Percentiles rank a stretch among this genome's conserved stretches.
Evolutionary conservation across 2,797 vertebrate genomes (phyloP).

Genomic region (Acanthis flammea): DNA sequence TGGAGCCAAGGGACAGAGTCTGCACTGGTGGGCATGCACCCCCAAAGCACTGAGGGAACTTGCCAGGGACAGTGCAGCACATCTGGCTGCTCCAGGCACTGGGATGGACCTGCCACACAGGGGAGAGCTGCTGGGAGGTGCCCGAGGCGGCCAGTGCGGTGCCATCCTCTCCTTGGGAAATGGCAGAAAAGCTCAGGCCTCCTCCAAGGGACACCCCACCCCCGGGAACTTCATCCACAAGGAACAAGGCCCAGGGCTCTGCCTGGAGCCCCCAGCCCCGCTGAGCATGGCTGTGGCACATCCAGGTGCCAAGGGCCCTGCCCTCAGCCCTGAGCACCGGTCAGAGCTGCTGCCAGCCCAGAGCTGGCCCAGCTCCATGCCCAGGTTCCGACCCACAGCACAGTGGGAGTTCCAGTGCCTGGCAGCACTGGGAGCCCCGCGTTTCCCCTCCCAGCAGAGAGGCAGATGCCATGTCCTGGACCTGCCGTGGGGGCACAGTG

Average conservation of each 20-base stretch:
- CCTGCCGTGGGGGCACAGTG: background rate
- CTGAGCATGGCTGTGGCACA: accelerated
- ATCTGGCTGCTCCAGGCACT: background rate
- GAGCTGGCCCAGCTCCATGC: accelerated
- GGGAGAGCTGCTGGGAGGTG: background rate
- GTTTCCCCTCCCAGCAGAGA: background rate
- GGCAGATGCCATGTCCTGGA: accelerated
- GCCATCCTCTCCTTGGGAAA: background rate
- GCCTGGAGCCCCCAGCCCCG: background rate
- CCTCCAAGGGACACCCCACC: background rate
- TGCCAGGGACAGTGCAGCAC: accelerated
- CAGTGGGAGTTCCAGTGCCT: background rate
- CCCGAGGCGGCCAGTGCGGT: accelerated
- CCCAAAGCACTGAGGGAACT: accelerated
- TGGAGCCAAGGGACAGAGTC: background rate
- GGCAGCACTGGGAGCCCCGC: accelerated
- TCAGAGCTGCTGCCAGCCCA: background rate
- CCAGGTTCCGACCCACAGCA: background rate
- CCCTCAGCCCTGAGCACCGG: background rate
- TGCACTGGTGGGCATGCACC: accelerated
- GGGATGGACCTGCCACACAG: accelerated
- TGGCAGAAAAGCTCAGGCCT: background rate
- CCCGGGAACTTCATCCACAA: accelerated
- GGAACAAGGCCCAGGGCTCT: accelerated
- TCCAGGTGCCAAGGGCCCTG: background rate